Conservation (phyloP, 2,113 vertebrate genomes). For the Sander vitreus region DNA sequence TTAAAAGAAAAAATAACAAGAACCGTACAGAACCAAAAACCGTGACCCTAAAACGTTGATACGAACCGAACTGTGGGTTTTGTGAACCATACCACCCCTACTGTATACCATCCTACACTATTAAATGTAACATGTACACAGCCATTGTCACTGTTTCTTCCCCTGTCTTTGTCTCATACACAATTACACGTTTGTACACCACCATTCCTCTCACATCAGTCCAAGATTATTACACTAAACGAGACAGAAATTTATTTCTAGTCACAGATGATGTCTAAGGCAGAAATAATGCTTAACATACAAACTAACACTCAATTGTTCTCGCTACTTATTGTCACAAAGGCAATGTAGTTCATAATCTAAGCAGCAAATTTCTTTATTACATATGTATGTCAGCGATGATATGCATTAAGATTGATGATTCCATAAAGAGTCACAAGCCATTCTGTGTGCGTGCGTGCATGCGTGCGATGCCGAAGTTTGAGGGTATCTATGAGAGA, state of each 20-base stretch:
- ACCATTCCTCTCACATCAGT: constrained; percentile 39
- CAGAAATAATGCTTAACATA: constrained; percentile 29
- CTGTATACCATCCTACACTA: neutral
- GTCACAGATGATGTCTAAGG: constrained; percentile 25
- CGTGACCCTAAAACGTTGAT: too few species aligned
- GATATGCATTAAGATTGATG: constrained; percentile 28
- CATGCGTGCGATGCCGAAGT: too few species aligned
- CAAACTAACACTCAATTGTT: constrained; percentile 37
- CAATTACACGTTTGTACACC: constrained; percentile 20
- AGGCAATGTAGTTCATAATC: constrained; percentile 23
- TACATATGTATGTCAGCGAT: constrained; percentile 24
- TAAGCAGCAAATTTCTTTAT: constrained; percentile 27
- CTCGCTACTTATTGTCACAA: constrained; percentile 18
- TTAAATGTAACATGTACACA: constrained; percentile 16
- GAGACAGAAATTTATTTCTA: constrained; percentile 50
- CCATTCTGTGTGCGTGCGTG: too few species aligned
- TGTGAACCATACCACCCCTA: too few species aligned
- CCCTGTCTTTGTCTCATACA: constrained; percentile 13
- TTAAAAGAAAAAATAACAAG: too few species aligned
- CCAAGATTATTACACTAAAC: constrained; percentile 44
- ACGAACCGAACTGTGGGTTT: too few species aligned
- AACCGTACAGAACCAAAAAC: too few species aligned
- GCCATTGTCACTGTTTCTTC: constrained; percentile 3
- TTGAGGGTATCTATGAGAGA: constrained; percentile 54
- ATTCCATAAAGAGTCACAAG: constrained; percentile 7